A percentile compares a stretch with the other conserved stretches of the same genome.
These are phyloP conservation scores for Oreochromis aureus DNA, from an alignment of 2,113 vertebrate genomes.

Conservation along the genomic window DNA sequence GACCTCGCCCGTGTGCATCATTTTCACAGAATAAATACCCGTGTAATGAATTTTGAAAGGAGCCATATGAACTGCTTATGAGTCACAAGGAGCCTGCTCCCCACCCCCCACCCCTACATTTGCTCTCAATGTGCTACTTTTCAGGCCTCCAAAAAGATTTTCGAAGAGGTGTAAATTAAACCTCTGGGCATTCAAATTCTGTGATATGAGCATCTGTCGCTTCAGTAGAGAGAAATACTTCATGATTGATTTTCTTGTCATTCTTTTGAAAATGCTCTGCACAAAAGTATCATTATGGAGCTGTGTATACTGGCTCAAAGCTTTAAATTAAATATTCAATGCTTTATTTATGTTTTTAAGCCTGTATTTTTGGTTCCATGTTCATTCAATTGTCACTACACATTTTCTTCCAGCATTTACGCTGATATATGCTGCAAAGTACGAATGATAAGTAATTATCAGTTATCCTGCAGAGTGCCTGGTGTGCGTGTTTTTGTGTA, in stretches of 20 bases:
- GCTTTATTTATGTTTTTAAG: neutral
- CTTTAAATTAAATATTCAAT: conserved; percentile 7
- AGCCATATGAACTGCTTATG: conserved; percentile 6
- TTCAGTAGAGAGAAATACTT: neutral
- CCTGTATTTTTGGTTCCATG: neutral
- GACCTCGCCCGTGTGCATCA: neutral
- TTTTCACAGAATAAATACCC: neutral
- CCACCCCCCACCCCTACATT: neutral
- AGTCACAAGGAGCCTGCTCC: conserved; percentile 1
- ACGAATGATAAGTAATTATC: conserved; percentile 6
- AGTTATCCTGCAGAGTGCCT: neutral
- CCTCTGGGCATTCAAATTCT: conserved; percentile 7
- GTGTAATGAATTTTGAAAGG: conserved; percentile 2
- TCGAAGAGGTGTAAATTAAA: conserved; percentile 26
- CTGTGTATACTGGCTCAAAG: neutral
- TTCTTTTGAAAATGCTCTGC: neutral
- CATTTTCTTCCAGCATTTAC: neutral
- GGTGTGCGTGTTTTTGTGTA: neutral
- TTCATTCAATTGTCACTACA: neutral
- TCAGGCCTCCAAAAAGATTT: conserved; percentile 8
- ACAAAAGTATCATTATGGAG: conserved; percentile 12
- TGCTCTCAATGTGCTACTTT: neutral
- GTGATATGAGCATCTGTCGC: neutral
- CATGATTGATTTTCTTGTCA: neutral
- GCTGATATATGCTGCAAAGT: neutral